These are phyloP conservation scores for Amblyopsis hoosieri DNA, from an alignment of 2,797 vertebrate species.

Conservation along the genomic window DNA sequence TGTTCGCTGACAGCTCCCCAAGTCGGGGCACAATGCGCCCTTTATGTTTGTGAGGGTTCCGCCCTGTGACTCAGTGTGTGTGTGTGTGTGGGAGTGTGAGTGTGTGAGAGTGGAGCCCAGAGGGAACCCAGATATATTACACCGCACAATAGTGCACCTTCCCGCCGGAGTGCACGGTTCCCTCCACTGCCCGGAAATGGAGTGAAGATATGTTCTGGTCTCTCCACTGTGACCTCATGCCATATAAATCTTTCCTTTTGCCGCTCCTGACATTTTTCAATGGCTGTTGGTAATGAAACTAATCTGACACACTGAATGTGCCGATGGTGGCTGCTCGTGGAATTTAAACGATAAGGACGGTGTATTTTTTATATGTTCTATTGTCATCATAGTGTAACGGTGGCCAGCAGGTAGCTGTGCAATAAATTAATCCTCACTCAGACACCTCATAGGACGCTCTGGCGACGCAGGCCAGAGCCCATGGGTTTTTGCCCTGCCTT, in stretches of 20 bases:
- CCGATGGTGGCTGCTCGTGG: no score
- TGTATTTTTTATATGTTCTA: no score
- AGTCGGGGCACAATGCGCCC: conserved; percentile 74
- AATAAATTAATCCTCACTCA: no score
- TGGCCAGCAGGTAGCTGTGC: no score
- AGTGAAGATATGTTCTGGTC: conserved; percentile 59
- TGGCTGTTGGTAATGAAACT: conserved; percentile 1
- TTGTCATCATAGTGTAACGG: no score
- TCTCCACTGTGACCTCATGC: conserved; percentile 62
- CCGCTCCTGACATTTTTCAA: no score
- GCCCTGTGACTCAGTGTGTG: conserved; percentile 71
- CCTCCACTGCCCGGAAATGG: conserved; percentile 57
- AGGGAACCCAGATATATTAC: conserved; percentile 71
- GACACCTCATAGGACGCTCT: no score
- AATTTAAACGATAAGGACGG: no score
- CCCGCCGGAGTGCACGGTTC: conserved; percentile 52
- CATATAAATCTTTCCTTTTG: conserved; percentile 22
- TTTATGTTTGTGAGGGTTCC: conserved; percentile 73
- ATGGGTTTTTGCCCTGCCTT: no score
- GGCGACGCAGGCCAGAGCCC: no score
- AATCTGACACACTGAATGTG: background rate
- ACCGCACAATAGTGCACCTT: conserved; percentile 70
- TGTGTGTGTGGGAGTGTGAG: conserved; percentile 9
- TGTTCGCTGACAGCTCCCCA: conserved; percentile 74
- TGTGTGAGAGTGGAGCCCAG: conserved; percentile 47